Conservation (phyloP, 2,797 vertebrate genomes). For the Psittacula derbiana region DNA sequence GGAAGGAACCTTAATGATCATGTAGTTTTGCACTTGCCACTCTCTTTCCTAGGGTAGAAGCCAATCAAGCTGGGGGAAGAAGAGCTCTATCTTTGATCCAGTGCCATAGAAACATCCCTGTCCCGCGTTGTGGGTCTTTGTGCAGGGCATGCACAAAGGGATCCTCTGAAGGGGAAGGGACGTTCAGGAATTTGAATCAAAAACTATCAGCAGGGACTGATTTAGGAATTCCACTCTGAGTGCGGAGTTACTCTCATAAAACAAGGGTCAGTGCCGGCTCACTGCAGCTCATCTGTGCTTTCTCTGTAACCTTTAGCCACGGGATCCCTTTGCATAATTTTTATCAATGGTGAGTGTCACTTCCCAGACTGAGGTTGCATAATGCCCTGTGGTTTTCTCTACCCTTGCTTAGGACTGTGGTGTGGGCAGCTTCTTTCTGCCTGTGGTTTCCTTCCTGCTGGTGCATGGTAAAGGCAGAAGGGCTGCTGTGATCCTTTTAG, state of each 20-base stretch:
- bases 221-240: background rate
- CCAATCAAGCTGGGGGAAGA: background rate
- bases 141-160: background rate
- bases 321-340: background rate
- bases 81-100: background rate
- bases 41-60: background rate
- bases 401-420: background rate
- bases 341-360: conserved; percentile 34
- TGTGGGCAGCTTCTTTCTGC: background rate
- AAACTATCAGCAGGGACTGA: background rate
- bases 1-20: background rate
- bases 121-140: accelerated
- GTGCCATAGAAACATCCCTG: background rate
- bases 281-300: background rate
- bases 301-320: background rate
- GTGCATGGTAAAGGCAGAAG: background rate
- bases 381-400: background rate
- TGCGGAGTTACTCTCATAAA: background rate
- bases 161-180: background rate
- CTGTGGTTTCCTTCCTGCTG: background rate
- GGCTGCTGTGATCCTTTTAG: background rate
- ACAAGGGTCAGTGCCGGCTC: background rate
- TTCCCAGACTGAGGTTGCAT: background rate
- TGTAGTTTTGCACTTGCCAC: background rate
- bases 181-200: background rate